Evolutionary conservation across 2,113 vertebrate genomes (phyloP).

Genomic region (Damaliscus lunatus): DNA sequence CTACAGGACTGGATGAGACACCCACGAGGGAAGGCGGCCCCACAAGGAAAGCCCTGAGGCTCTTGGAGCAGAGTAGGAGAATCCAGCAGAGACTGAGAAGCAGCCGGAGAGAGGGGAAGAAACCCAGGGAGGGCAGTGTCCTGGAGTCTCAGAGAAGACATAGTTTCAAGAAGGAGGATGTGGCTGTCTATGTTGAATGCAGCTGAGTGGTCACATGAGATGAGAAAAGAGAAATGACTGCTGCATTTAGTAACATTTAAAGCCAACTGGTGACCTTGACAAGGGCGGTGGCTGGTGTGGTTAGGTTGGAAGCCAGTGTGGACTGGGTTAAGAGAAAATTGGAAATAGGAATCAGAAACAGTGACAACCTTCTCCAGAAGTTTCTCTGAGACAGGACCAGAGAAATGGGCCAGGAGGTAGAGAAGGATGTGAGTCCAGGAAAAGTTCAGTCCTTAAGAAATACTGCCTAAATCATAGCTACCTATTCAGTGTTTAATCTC

Average conservation of each 20-base stretch:
- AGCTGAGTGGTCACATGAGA: conserved; percentile 48
- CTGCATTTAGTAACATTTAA: conserved; percentile 1
- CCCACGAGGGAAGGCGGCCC: background rate
- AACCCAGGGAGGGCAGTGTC: background rate
- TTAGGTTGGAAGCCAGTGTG: background rate
- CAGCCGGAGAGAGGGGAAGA: background rate
- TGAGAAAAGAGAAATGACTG: conserved; percentile 22
- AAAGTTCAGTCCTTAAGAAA: background rate
- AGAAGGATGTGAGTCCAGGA: background rate
- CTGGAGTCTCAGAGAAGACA: background rate
- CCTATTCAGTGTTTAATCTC: background rate
- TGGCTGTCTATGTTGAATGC: conserved; percentile 7
- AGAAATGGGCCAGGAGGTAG: background rate
- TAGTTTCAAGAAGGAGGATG: conserved; percentile 21
- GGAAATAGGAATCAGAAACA: background rate
- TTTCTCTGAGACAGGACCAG: background rate
- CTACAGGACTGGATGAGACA: background rate
- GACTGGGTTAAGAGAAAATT: background rate
- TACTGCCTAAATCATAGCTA: background rate
- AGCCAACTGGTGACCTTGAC: conserved; percentile 1
- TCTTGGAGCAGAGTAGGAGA: background rate
- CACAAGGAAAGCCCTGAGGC: background rate
- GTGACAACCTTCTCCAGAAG: background rate
- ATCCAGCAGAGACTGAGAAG: background rate
- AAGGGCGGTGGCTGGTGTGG: background rate